Evolutionary conservation across 2,888 invertebrate genomes (phyloP).

Genomic region (Apocheima hispidaria): DNA sequence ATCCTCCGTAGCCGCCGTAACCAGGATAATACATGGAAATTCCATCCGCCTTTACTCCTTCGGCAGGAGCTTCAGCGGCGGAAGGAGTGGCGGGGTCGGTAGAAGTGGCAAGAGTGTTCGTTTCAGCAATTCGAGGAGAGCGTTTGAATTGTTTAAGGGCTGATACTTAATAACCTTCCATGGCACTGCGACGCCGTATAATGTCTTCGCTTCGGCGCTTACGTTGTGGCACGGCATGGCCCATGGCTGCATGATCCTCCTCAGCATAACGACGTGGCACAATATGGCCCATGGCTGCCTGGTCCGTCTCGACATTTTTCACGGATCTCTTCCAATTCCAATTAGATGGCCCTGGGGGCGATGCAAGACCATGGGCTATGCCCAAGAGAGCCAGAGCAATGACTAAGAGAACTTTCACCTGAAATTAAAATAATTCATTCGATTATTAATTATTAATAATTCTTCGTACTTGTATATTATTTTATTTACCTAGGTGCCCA

Average conservation of each 20-base stretch:
- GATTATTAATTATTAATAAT: too few relatives aligned
- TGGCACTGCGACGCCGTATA: too few relatives aligned
- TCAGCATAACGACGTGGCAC: not conserved
- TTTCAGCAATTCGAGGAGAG: too few relatives aligned
- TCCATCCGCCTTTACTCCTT: not conserved
- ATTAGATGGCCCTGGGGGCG: too few relatives aligned
- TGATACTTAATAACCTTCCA: too few relatives aligned
- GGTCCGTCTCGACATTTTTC: not conserved
- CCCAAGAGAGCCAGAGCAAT: not conserved
- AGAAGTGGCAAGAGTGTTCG: not conserved
- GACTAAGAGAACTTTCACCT: not conserved
- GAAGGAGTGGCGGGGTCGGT: not conserved
- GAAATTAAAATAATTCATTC: too few relatives aligned
- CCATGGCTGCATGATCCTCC: constrained; percentile 1
- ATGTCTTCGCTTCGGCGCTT: not conserved
- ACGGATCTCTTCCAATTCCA: too few relatives aligned
- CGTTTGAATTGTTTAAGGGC: too few relatives aligned
- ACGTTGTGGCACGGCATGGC: not conserved
- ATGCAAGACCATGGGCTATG: not conserved
- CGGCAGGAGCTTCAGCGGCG: not conserved
- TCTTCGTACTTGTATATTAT: too few relatives aligned
- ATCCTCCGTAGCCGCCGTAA: constrained; percentile 1
- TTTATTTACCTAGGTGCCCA: too few relatives aligned
- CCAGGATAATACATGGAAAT: not conserved
- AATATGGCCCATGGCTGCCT: not conserved